Conservation (phyloP, 2,797 vertebrate species). For the Sarcoramphus papa region DNA sequence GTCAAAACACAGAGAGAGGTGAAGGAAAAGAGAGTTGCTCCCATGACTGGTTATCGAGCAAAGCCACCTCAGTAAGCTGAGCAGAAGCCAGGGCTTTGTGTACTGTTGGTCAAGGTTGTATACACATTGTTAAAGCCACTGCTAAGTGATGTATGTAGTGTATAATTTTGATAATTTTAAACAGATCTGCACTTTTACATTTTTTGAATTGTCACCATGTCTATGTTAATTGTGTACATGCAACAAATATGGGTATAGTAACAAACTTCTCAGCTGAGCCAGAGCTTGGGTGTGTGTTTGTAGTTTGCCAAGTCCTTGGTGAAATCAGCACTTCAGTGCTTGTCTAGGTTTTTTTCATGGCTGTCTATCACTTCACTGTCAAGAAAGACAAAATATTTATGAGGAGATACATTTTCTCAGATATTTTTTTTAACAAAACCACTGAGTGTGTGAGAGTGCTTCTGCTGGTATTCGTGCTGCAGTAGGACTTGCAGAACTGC, state of each 20-base stretch:
- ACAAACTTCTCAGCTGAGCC: not conserved
- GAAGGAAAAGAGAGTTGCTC: not conserved
- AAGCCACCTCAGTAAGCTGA: not conserved
- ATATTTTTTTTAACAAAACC: not conserved
- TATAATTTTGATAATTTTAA: not conserved
- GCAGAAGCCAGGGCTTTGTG: not conserved
- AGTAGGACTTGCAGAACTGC: not conserved
- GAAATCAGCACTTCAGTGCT: not conserved
- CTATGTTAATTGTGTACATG: not conserved
- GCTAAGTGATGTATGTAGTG: not conserved
- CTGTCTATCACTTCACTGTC: not conserved
- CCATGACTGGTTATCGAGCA: not conserved
- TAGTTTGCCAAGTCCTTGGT: not conserved
- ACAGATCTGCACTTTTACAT: not conserved
- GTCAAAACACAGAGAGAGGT: not conserved
- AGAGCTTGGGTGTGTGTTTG: not conserved
- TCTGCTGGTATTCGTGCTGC: not conserved
- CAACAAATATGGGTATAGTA: not conserved
- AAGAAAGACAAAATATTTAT: not conserved
- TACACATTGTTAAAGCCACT: not conserved
- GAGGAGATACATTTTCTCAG: not conserved
- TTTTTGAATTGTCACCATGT: not conserved
- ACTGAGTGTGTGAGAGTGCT: fast-evolving
- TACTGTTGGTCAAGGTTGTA: not conserved
- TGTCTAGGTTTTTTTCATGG: not conserved